phyloP scores from a whole-genome alignment of 2,797 vertebrate genomes.

The Distichodus sexfasciatus region DNA sequence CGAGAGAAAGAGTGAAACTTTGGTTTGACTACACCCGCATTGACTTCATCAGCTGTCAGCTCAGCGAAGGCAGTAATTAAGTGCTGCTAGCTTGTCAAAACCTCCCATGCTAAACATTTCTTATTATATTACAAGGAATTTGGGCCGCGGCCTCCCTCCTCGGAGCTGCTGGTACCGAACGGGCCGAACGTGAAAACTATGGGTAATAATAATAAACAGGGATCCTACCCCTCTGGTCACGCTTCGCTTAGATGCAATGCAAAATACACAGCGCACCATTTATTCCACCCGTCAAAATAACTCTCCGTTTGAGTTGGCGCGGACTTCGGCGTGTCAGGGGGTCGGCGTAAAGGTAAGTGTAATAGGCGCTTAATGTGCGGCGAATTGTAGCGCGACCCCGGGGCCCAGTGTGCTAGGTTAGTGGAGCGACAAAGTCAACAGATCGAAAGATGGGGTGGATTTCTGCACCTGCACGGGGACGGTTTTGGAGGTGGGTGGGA shows the following conservation, averaged over 20 bases:
- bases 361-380: constrained; percentile 70
- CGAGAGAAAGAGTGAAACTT: constrained; percentile 32
- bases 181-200: constrained; percentile 42
- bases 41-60: constrained; percentile 62
- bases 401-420: constrained; percentile 48
- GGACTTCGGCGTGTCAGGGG: constrained; percentile 30
- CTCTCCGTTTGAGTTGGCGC: constrained; percentile 33
- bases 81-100: constrained; percentile 71
- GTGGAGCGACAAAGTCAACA: constrained; percentile 67
- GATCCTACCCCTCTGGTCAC: constrained; percentile 65
- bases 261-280: constrained; percentile 73
- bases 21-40: constrained; percentile 55
- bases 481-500: constrained; percentile 37
- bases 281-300: constrained; percentile 73
- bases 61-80: constrained; percentile 72
- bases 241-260: constrained; percentile 60
- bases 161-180: constrained; percentile 39
- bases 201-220: constrained; percentile 65
- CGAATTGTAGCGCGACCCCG: constrained; percentile 61
- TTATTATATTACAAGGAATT: constrained; percentile 81
- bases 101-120: constrained; percentile 73
- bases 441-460: constrained; percentile 61
- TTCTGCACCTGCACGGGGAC: constrained; percentile 67
- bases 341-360: constrained; percentile 46
- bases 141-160: constrained; percentile 34